Base-by-base conservation (phyloP, 2,888 invertebrate species). In the Bellardia pandia region DNA sequence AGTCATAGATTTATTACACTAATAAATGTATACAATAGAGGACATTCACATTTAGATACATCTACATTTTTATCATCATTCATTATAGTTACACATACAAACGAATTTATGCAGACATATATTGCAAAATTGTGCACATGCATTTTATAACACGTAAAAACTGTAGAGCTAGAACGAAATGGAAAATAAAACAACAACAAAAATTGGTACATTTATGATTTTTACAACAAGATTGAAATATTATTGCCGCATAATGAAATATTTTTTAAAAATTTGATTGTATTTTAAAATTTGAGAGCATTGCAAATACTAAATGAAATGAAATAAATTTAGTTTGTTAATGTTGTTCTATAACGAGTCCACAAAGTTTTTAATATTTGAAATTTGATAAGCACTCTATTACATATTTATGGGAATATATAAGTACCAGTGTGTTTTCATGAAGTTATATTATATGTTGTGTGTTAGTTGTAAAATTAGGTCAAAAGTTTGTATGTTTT, bases 11-110 rank as follows among this genome's bases (percentile, higher is more conserved):
- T 87, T 87, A 87, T 87, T 77, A 78, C 58, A 74, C 74, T 85
- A 87, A 87, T 87, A 87, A 87, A 87, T 78, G 85, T 78, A 75
- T 75, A 51, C 79, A 84, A 84, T 51, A 78, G 45, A 80, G 81
- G 85, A 87, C 77, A 87, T 72, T 60, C 53, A 78, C 51, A 85
- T 87, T 81, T 66, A 75, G 60, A 74, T 79, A 72, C 9, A 86
- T 74, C 23, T 62, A 82, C 5, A 83, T 78, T 86, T 77, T 45
- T 68, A 86, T 86, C 62, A 72, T 64, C 51, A 77, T 86, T 81
- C 81, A 83, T 79, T 75, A 75, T 40, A 60, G 37, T 69, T 78
- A 51, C 42, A 76, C 14, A 82, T n/a, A 69, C 23, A 69, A 23
- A 62, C 40, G 16, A 9, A 42, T 53, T n/a, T 37, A 79, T 16